Conservation (phyloP, 2,113 vertebrate genomes). For the Hipposideros armiger region DNA sequence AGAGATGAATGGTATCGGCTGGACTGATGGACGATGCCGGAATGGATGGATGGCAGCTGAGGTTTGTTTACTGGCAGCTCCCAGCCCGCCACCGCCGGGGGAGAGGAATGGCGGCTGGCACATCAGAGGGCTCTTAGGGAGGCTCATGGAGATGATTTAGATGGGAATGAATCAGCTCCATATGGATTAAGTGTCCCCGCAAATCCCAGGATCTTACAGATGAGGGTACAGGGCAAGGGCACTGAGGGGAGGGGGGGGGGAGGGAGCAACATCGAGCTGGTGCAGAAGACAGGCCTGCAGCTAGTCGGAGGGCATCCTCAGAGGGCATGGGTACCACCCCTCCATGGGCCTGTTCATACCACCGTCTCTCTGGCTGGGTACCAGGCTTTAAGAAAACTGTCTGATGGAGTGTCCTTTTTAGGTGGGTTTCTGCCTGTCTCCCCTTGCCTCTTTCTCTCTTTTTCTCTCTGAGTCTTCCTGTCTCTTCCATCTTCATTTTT, state of each 20-base stretch:
- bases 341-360: accelerated
- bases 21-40: slow-evolving; percentile 44
- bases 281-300: not conserved
- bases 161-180: slow-evolving; percentile 84
- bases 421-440: not conserved
- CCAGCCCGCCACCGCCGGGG: not conserved
- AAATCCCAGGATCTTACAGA: slow-evolving; percentile 80
- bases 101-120: slow-evolving; percentile 81
- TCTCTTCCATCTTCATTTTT: not conserved
- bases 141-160: slow-evolving; percentile 83
- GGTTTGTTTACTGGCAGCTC: slow-evolving; percentile 82
- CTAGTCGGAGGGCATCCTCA: not conserved
- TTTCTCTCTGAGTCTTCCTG: not conserved
- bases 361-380: not conserved
- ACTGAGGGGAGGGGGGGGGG: not conserved
- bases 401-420: not conserved
- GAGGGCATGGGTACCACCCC: accelerated
- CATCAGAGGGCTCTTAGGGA: slow-evolving; percentile 82
- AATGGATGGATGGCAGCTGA: slow-evolving; percentile 76
- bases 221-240: slow-evolving; percentile 80
- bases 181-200: slow-evolving; percentile 84
- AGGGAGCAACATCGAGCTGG: not conserved
- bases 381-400: not conserved
- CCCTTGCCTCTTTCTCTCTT: not conserved
- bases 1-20: slow-evolving; percentile 42